phyloP scores from a whole-genome alignment of 2,888 invertebrate genomes.

The Crematogaster levior region DNA sequence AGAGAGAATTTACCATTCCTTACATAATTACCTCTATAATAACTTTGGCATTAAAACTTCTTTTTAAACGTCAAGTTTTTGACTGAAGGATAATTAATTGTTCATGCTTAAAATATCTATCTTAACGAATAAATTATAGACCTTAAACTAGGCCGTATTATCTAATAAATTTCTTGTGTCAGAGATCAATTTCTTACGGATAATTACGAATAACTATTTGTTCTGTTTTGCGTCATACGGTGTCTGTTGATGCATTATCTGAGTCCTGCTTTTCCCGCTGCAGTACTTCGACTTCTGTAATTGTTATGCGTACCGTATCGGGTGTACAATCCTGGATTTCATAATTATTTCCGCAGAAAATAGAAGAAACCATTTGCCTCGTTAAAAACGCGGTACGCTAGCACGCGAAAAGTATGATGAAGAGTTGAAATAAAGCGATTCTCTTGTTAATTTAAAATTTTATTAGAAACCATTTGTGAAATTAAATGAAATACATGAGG shows the following conservation, averaged over 20 bases:
- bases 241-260: slow-evolving; percentile 40
- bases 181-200: no score
- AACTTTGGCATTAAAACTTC: not conserved
- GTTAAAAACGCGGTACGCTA: slow-evolving; percentile 9
- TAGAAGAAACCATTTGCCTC: slow-evolving; percentile 20
- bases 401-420: not conserved
- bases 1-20: slow-evolving; percentile 3
- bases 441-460: not conserved
- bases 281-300: slow-evolving; percentile 60
- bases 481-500: not conserved
- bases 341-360: slow-evolving; percentile 66
- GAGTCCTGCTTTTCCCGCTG: slow-evolving; percentile 59
- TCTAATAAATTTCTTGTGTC: not conserved
- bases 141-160: not conserved
- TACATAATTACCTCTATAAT: not conserved
- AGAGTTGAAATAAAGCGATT: not conserved
- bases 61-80: not conserved
- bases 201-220: not conserved
- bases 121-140: slow-evolving; percentile 3
- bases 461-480: not conserved
- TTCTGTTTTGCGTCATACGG: not conserved
- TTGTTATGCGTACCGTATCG: slow-evolving; percentile 70
- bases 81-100: not conserved
- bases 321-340: slow-evolving; percentile 64
- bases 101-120: not conserved